Base-by-base conservation (phyloP, 2,888 invertebrate species). In the Lasioglossum lativentre region DNA sequence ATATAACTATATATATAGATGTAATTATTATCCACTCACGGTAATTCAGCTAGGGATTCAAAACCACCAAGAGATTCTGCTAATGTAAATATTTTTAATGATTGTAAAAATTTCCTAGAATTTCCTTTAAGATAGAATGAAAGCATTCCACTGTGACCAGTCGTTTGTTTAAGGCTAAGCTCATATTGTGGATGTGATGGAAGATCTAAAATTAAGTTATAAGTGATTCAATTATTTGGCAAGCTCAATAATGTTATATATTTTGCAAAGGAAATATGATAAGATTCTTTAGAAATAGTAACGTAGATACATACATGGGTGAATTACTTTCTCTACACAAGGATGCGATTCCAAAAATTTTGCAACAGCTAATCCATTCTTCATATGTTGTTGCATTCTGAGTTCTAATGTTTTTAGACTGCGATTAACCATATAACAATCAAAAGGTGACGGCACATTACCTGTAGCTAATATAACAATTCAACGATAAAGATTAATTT, bases 51-150 rank as follows among this genome's bases (percentile, higher is more conserved):
- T 88, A 99, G 96, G 94, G 98, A 99, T 94, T 99, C 99, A 93
- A 97, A 98, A 80, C 99, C 99, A 75, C 99, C 99, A 85, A 99
- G 96, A 93, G 99, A 99, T 95, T 99, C 99, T 6, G 99, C 99
- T 77, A 99, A 95, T 0, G 96, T 97, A 95, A 99, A 98, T 40
- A 98, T 91, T 95, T 98, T 97, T 47, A 99, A 95, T 10, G 97
- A 95, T 90, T 97, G 96, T 38, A 99, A 95, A 93, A 99, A 98
- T 80, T 96, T 97, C 81, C 96, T 96, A 0, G 98, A 97, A 90
- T 98, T 97, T 0, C 98, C 99, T 92, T 97, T 97, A 40, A 99
- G 96, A 92, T 97, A 98, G 93, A 99, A 98, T 27, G 98, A 97
- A 92, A 99, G 96, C 96, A 99, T 98, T 8, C 99, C 99, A 86